These are phyloP conservation scores for Zaprionus lachaisei DNA, from an alignment of 1,140 invertebrate species.

Conservation along the genomic window DNA sequence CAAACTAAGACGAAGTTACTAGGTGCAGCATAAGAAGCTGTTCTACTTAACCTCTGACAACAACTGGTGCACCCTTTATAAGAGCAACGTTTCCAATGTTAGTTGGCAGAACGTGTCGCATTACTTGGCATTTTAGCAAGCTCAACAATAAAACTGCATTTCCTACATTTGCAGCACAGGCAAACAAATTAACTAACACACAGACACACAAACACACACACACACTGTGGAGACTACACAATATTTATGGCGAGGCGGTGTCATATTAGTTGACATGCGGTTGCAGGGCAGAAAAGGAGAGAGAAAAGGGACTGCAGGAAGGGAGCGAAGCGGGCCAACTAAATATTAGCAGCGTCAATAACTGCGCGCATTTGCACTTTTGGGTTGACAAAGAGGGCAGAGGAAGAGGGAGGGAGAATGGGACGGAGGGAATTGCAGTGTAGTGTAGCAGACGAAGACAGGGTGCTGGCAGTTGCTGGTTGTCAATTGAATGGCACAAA, in stretches of 20 bases:
- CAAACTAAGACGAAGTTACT: no score
- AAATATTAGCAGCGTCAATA: slow-evolving; percentile 78
- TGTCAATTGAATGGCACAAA: slow-evolving; percentile 60
- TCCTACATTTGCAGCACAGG: slow-evolving; percentile 30
- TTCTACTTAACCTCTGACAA: not conserved
- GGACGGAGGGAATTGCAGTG: not conserved
- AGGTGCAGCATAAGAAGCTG: no score
- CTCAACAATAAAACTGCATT: slow-evolving; percentile 64
- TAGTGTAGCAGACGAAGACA: no score
- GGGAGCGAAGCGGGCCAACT: slow-evolving; percentile 35
- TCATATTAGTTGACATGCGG: slow-evolving; percentile 22
- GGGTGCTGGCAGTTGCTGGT: not conserved
- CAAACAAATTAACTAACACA: slow-evolving; percentile 68
- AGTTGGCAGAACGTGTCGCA: not conserved
- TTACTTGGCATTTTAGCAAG: slow-evolving; percentile 40
- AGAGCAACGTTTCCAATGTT: not conserved
- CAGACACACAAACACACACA: slow-evolving; percentile 8
- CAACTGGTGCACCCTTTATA: not conserved
- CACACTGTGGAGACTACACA: not conserved
- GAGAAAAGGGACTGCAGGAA: not conserved
- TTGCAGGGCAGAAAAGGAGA: not conserved
- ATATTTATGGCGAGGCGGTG: slow-evolving; percentile 28
- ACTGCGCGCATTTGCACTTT: slow-evolving; percentile 62
- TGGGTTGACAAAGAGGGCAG: slow-evolving; percentile 31
- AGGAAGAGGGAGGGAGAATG: not conserved